Percentiles rank a stretch among this genome's conserved stretches.
phyloP scores from a whole-genome alignment of 2,113 vertebrate genomes.

The Sander vitreus region DNA sequence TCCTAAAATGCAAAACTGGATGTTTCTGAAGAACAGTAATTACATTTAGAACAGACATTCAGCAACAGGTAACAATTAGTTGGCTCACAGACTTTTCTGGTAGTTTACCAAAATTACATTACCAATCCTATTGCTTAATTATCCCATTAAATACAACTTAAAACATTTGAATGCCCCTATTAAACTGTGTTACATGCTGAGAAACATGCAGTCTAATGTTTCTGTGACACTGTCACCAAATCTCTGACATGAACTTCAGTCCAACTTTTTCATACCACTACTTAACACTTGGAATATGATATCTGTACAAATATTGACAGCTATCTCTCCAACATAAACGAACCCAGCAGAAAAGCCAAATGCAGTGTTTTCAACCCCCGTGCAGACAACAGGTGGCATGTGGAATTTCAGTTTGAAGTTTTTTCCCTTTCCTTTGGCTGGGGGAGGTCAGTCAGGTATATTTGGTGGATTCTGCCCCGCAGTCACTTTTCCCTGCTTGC shows the following conservation, averaged over 20 bases:
- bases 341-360: background rate
- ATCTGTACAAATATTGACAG: conserved; percentile 16
- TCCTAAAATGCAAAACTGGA: conserved; percentile 34
- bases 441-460: conserved; percentile 35
- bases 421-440: conserved; percentile 28
- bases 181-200: background rate
- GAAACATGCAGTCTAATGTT: conserved; percentile 7
- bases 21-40: conserved; percentile 24
- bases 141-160: conserved; percentile 14
- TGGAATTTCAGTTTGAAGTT: conserved; percentile 4
- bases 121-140: conserved; percentile 16
- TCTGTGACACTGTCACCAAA: background rate
- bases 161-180: background rate
- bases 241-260: background rate
- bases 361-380: background rate
- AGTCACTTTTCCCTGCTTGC: background rate
- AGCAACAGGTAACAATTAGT: background rate
- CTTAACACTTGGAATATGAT: background rate
- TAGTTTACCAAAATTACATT: background rate
- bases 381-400: background rate
- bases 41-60: conserved; percentile 23
- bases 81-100: background rate
- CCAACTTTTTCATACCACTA: background rate
- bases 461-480: conserved; percentile 18
- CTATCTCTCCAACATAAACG: background rate